Evolutionary conservation across 1,140 invertebrate species (phyloP), one percentile per base, ranked within the genome.

Genomic region (Hermatobates lingyangjiaoensis): DNA sequence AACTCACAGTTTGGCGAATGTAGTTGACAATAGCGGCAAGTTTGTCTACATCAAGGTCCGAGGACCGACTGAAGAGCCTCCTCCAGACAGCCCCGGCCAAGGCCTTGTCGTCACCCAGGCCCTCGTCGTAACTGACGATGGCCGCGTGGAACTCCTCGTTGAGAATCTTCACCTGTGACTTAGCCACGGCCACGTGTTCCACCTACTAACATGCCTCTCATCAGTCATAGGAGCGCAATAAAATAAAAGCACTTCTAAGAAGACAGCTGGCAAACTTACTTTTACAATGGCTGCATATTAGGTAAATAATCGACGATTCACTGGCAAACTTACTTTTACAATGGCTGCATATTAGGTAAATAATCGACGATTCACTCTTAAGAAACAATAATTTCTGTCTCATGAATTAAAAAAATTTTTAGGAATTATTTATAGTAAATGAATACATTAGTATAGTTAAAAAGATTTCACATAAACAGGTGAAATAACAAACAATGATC

Each of bases 51-150:
- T 77, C 66, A 23, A 25, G 24, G 44, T 77, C 70, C 54, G 71
- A 70, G 50, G 76, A 64, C 52, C 71, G 69, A 53, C 71, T 67
- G 57, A 87, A 84, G 58, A 91, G 75, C 53, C 81, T 72, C 58
- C 82, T 73, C 87, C 87, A 93, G n/a, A 92, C 53, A 12, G 85
- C 83, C 27, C 73, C 75, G 21, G 87, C 87, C 51, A 93, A 66
- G 7, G 79, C 66, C 52, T 66, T 72, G 62, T 88, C 85, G 40
- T 72, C 72, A 57, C 76, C 67, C 15, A 90, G 60, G 21, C 85
- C 87, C 71, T 91, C 87, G 64, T 92, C 87, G 61, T 90, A 90
- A n/a, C 73, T 73, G 55, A 90, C 74, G 23, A 91, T 60, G 39
- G 82, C 75, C n/a, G 83, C 83, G 65, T 86, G 80, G 63, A 90